These are phyloP conservation scores for Oscheius sp. DNA, from an alignment of 2,888 invertebrate species.

Conservation along the genomic window DNA sequence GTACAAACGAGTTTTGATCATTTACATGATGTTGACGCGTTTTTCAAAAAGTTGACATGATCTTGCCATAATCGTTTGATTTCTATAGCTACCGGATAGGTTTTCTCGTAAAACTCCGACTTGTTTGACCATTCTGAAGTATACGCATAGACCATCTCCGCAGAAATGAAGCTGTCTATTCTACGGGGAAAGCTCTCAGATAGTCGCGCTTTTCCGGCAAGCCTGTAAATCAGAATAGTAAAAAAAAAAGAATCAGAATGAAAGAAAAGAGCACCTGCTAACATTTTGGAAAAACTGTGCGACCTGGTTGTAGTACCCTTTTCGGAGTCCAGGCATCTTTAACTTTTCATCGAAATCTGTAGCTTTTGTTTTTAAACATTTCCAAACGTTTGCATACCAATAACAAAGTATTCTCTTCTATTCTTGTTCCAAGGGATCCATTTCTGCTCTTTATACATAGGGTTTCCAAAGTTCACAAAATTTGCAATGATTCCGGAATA, in stretches of 20 bases:
- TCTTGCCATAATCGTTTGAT: too few species aligned
- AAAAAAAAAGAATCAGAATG: too few species aligned
- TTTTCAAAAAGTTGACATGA: too few species aligned
- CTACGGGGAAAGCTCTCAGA: background rate
- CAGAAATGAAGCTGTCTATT: background rate
- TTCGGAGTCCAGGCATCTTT: conserved; percentile 2
- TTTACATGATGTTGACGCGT: too few species aligned
- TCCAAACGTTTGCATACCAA: conserved; percentile 25
- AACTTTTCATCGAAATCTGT: conserved; percentile 20
- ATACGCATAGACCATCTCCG: too few species aligned
- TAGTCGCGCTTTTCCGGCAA: background rate
- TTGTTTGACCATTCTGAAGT: too few species aligned
- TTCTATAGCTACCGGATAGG: too few species aligned
- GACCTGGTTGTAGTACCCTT: background rate
- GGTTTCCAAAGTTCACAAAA: conserved; percentile 45
- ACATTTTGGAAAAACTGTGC: conserved; percentile 1
- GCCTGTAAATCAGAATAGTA: background rate
- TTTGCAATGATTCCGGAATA: conserved; percentile 47
- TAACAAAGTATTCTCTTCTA: conserved; percentile 41
- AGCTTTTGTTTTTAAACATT: background rate
- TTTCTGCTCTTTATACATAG: conserved; percentile 22
- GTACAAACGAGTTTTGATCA: too few species aligned
- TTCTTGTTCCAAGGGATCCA: conserved; percentile 40
- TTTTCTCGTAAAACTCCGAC: too few species aligned
- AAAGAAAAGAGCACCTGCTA: background rate